Percentiles rank a stretch among this genome's conserved stretches.
Evolutionary conservation across 2,113 vertebrate genomes (phyloP).

Genomic region (Cyphomyrus discorhynchus): DNA sequence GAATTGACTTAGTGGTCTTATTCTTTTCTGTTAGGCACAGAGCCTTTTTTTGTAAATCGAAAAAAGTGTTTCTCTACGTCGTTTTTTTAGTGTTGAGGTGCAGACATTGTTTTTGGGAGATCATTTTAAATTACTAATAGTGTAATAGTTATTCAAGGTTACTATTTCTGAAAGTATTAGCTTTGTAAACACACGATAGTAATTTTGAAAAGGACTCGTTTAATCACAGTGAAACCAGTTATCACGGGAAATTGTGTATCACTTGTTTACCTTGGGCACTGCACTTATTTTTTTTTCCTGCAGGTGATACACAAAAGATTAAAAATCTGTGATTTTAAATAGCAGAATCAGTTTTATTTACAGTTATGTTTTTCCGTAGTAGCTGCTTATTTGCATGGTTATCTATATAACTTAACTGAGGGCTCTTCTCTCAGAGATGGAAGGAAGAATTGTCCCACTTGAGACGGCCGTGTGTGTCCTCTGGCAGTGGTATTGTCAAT

Average conservation of each 20-base stretch:
- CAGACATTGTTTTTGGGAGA: not conserved
- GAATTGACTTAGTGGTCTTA: not conserved
- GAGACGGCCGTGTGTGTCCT: slow-evolving; percentile 67
- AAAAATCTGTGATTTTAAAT: not conserved
- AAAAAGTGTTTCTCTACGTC: not conserved
- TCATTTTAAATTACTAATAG: not conserved
- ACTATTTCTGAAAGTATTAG: not conserved
- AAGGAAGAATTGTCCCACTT: slow-evolving; percentile 80
- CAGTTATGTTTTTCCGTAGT: not conserved
- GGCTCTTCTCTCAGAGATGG: slow-evolving; percentile 71
- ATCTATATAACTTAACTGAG: not conserved
- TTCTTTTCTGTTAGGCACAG: not conserved
- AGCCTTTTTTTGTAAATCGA: not conserved
- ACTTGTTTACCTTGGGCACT: not conserved
- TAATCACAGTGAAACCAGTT: not conserved
- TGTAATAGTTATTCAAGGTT: not conserved
- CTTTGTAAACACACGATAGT: not conserved
- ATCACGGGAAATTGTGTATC: not conserved
- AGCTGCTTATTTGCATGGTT: not conserved
- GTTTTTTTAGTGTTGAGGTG: not conserved
- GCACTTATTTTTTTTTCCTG: not conserved
- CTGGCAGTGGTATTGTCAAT: slow-evolving; percentile 57
- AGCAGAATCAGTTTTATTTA: not conserved
- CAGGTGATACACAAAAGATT: not conserved
- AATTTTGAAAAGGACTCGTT: not conserved